Percentiles rank a stretch among this genome's conserved stretches.
phyloP scores from a whole-genome alignment of 2,888 invertebrate genomes.

The Nomada flava region DNA sequence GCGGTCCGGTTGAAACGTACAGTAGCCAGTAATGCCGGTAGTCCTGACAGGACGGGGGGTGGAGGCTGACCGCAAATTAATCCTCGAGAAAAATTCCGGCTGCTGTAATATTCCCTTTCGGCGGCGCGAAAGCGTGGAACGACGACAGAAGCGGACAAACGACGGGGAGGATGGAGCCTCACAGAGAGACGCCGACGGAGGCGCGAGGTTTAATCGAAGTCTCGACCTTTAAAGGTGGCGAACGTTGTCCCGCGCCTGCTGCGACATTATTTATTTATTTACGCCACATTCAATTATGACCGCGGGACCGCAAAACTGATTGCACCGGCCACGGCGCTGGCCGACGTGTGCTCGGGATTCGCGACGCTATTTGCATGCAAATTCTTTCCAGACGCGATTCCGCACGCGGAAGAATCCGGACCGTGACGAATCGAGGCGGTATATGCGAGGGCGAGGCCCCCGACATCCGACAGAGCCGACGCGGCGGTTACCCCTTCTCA shows the following conservation, averaged over 20 bases:
- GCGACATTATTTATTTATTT: conserved; percentile 83
- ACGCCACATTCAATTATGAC: conserved; percentile 83
- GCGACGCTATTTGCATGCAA: conserved; percentile 82
- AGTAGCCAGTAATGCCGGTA: conserved; percentile 74
- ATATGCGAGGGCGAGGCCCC: conserved; percentile 42
- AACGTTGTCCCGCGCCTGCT: conserved; percentile 61
- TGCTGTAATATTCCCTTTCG: conserved; percentile 77
- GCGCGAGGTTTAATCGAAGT: conserved; percentile 79
- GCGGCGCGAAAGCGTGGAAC: conserved; percentile 51
- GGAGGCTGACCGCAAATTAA: conserved; percentile 78
- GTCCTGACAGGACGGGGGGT: conserved; percentile 66
- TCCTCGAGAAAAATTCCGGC: conserved; percentile 76
- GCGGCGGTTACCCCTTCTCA: conserved; percentile 47
- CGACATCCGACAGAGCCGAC: conserved; percentile 11
- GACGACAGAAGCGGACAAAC: not conserved
- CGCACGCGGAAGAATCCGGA: conserved; percentile 68
- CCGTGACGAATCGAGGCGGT: conserved; percentile 65
- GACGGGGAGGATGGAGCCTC: conserved; percentile 27
- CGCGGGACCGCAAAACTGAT: conserved; percentile 82
- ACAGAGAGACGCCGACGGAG: conserved; percentile 72
- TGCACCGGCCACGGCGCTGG: conserved; percentile 63
- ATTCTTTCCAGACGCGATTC: conserved; percentile 72
- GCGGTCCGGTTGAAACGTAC: conserved; percentile 56
- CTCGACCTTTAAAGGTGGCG: conserved; percentile 77
- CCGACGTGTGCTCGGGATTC: conserved; percentile 71